A percentile compares a stretch with the other conserved stretches of the same genome.
These are phyloP conservation scores for Acrocephalus scirpaceus DNA, from an alignment of 2,797 vertebrate species.

Conservation along the genomic window DNA sequence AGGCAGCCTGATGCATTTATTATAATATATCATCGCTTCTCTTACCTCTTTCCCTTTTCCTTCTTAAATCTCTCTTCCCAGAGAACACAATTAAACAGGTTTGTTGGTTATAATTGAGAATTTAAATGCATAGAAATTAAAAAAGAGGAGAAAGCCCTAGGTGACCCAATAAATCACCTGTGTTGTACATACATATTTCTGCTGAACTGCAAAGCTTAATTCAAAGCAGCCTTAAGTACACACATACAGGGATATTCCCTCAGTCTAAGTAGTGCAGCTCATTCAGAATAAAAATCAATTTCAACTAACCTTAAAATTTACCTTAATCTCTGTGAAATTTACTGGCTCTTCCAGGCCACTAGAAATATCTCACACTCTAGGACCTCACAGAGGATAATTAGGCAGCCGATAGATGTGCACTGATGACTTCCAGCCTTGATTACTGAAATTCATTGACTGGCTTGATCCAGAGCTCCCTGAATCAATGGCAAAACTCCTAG, in stretches of 20 bases:
- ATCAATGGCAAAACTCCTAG: constrained; percentile 56
- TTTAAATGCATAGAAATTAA: constrained; percentile 35
- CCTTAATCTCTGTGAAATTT: constrained; percentile 64
- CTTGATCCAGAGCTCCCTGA: constrained; percentile 61
- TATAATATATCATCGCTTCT: constrained; percentile 11
- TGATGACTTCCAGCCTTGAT: constrained; percentile 53
- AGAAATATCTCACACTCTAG: constrained; percentile 57
- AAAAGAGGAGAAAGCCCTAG: constrained; percentile 14
- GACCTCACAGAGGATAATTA: constrained; percentile 50
- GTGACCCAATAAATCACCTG: constrained; percentile 51
- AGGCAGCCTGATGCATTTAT: not conserved
- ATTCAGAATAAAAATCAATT: constrained; percentile 42
- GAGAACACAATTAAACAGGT: constrained; percentile 49
- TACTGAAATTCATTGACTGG: constrained; percentile 55
- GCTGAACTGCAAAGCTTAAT: constrained; percentile 20
- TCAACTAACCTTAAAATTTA: constrained; percentile 64
- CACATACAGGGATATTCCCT: not conserved
- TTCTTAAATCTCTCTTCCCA: constrained; percentile 41
- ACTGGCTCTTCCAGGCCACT: constrained; percentile 65
- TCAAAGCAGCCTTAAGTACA: not conserved
- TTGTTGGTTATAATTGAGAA: constrained; percentile 47
- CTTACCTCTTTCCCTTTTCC: constrained; percentile 57
- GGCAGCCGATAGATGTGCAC: constrained; percentile 16
- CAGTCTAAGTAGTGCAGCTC: not conserved
- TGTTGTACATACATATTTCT: constrained; percentile 33